phyloP scores from a whole-genome alignment of 2,888 invertebrate genomes.

The Parthenolecanium corni region DNA sequence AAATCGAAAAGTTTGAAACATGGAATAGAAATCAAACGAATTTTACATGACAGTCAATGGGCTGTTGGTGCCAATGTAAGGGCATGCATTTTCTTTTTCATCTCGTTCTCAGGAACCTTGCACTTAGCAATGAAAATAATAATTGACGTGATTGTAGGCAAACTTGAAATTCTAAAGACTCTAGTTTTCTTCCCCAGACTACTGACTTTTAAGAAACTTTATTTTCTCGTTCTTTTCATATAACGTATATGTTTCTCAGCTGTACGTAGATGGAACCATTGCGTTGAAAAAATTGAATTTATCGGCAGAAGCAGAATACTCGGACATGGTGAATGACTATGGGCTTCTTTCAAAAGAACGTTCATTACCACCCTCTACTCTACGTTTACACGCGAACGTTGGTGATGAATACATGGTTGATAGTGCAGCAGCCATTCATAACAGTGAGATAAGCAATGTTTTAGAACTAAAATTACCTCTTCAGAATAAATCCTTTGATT shows the following conservation, averaged over 20 bases:
- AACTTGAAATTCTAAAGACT: no score
- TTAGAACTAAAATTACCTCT: neutral
- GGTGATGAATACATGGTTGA: constrained; percentile 14
- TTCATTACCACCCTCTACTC: neutral
- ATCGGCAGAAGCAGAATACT: constrained; percentile 1
- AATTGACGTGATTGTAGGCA: no score
- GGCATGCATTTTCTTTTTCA: no score
- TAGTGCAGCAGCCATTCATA: neutral
- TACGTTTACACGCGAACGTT: neutral
- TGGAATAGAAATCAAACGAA: neutral
- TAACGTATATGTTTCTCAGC: neutral
- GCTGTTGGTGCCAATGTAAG: constrained; percentile 10
- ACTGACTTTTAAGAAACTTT: no score
- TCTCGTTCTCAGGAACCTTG: no score
- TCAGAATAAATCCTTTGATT: neutral
- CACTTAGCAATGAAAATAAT: no score
- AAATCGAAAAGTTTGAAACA: constrained; percentile 8
- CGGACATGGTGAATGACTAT: constrained; percentile 1
- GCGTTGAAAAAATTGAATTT: neutral
- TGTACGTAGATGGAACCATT: neutral
- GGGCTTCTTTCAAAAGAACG: constrained; percentile 4
- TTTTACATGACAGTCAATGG: constrained; percentile 4
- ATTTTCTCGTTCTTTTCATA: neutral
- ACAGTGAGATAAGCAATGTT: constrained; percentile 1
- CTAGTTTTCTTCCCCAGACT: no score